A percentile compares a stretch with the other conserved stretches of the same genome.
Conservation (phyloP, 2,888 invertebrate species). For the Spilosoma lubricipeda region DNA sequence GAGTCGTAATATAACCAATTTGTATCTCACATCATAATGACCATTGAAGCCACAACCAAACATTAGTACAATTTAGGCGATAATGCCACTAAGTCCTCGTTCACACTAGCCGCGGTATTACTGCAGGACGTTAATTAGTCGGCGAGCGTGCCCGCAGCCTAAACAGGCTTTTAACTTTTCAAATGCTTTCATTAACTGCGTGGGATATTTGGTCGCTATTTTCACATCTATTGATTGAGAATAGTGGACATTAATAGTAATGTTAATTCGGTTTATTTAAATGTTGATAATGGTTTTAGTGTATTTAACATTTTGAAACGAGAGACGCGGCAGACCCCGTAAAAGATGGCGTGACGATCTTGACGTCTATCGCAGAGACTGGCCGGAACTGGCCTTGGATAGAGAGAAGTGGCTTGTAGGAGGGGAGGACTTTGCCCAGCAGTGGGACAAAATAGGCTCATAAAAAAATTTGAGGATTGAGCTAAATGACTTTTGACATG, state of each 20-base stretch:
- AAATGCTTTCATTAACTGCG: constrained; percentile 80
- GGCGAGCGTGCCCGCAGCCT: constrained; percentile 68
- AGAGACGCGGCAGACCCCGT: no score
- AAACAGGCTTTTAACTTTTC: constrained; percentile 83
- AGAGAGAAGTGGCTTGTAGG: no score
- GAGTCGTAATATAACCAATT: constrained; percentile 42
- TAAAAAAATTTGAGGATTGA: constrained; percentile 16
- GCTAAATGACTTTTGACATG: constrained; percentile 12
- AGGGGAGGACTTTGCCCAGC: no score
- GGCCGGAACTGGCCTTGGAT: no score
- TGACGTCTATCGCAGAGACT: no score
- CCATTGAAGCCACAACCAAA: constrained; percentile 71
- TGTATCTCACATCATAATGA: constrained; percentile 68
- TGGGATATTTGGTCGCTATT: constrained; percentile 71
- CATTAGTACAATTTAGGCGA: constrained; percentile 83
- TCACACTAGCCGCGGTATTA: constrained; percentile 73
- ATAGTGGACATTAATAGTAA: constrained; percentile 61
- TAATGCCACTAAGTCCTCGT: constrained; percentile 83
- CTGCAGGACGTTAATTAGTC: constrained; percentile 78
- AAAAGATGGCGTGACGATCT: no score
- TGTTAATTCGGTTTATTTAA: constrained; percentile 62
- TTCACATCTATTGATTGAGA: constrained; percentile 69
- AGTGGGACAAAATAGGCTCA: no score
- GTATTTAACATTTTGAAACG: constrained; percentile 26
- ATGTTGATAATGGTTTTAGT: constrained; percentile 27